These are phyloP conservation scores for Synergus umbraculus DNA, from an alignment of 2,888 invertebrate species.

Conservation along the genomic window DNA sequence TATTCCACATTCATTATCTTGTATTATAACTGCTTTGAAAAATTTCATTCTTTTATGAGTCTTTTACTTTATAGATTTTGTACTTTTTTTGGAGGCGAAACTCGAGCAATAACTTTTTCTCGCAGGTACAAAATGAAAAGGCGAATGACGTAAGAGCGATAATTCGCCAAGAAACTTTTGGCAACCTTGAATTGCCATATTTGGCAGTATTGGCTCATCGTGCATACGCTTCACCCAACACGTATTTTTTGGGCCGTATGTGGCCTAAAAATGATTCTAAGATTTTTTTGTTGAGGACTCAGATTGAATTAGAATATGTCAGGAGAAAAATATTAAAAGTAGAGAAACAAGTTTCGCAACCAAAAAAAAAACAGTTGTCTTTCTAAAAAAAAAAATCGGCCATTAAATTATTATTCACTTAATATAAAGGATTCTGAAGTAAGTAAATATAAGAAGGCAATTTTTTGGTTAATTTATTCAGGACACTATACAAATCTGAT, in stretches of 20 bases:
- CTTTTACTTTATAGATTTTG: conserved; percentile 1
- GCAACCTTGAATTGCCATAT: conserved; percentile 56
- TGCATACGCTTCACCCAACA: conserved; percentile 25
- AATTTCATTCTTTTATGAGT: not conserved
- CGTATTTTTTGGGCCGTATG: not conserved
- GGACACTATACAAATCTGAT: not conserved
- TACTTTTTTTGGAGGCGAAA: conserved; percentile 23
- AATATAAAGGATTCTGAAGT: not conserved
- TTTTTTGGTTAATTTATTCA: too few species aligned
- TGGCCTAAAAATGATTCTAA: conserved; percentile 12
- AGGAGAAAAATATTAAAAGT: not conserved
- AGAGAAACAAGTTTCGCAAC: not conserved
- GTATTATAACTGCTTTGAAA: not conserved
- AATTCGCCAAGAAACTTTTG: conserved; percentile 54
- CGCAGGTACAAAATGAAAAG: conserved; percentile 45
- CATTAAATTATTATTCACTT: not conserved
- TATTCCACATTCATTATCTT: not conserved
- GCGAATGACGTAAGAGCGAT: conserved; percentile 51
- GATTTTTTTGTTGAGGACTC: not conserved
- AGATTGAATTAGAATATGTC: not conserved
- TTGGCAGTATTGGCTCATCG: conserved; percentile 55
- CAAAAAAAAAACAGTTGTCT: not conserved
- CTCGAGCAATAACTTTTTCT: conserved; percentile 38
- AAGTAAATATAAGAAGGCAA: too few species aligned
- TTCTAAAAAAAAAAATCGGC: not conserved